Base-by-base conservation (phyloP, 2,797 vertebrate species). In the Melanotaenia parkinsoni region DNA sequence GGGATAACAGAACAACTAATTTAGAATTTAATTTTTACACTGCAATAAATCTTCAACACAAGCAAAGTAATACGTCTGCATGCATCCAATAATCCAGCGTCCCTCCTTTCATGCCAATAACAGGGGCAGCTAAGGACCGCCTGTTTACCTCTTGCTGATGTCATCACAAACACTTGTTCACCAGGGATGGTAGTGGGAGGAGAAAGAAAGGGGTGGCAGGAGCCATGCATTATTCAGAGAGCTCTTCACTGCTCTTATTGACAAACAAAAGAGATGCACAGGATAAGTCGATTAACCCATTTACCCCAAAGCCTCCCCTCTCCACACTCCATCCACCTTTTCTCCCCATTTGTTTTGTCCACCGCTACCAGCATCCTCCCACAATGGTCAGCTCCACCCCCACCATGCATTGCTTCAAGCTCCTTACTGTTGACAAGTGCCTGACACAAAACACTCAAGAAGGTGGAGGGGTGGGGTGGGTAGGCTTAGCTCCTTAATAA, bases 271-370 rank as follows among this genome's bases (percentile, higher is more conserved):
- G 93, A 94, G 94, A 94, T 91, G 93, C 93, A 91, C 92, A 89
- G 84, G 94, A 93, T 93, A 94, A 95, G 95, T 95, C 94, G 94
- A 97, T 96, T 96, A 96, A 96, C 95, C 94, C 94, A 94, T 96
- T 96, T 96, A 95, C 88, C 85, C 94, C 85, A 86, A 93, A 93
- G 93, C 89, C 87, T 88, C 90, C 84, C 89, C 74, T 73, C 80
- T 78, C 72, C 80, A 61, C 76, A 77, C 71, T 58, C 70, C 66
- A 72, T 6, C 70, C 47, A 60, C 63, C 35, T 45, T 51, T 63
- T 35, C 51, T 61, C 5, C 20, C 69, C 51, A 58, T 68, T 57
- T 51, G 66, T 71, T 70, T 68, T 63, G 70, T 76, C 81, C 76
- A 63, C 70, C n/a, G 11, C 73, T 72, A 80, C 75, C 80, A 72